Evolutionary conservation across 2,888 invertebrate genomes (phyloP).

Genomic region (Noctua comes): DNA sequence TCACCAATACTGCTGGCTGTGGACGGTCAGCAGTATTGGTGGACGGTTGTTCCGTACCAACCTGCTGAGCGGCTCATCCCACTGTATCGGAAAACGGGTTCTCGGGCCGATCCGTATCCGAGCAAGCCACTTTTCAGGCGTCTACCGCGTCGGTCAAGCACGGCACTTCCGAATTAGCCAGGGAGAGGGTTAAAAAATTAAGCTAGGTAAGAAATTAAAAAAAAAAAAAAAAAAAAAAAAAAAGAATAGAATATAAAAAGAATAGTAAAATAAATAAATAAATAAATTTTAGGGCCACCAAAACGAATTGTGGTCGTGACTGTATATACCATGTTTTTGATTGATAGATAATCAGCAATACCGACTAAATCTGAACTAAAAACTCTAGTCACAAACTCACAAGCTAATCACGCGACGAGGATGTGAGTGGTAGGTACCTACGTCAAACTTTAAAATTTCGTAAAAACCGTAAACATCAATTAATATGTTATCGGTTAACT

Average conservation of each 20-base stretch:
- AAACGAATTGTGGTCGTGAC: no score
- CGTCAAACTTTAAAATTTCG: slow-evolving; percentile 6
- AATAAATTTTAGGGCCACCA: no score
- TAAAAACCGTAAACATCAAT: slow-evolving; percentile 28
- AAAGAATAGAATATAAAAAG: no score
- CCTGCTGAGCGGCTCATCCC: no score
- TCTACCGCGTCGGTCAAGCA: background rate
- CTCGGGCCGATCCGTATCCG: background rate
- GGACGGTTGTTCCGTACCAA: background rate
- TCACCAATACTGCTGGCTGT: background rate
- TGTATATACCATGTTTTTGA: background rate
- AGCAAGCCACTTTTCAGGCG: background rate
- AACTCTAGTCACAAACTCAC: background rate
- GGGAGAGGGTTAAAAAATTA: no score
- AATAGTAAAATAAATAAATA: no score
- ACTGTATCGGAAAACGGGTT: background rate
- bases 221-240: no score
- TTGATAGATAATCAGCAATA: background rate
- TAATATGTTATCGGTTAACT: slow-evolving; percentile 18
- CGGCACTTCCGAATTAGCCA: no score
- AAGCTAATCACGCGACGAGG: slow-evolving; percentile 22
- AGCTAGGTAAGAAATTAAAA: background rate
- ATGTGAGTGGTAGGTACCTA: background rate
- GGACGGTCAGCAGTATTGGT: background rate
- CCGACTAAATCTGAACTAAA: background rate